A percentile compares a stretch with the other conserved stretches of the same genome.
These are phyloP conservation scores for Drosophila ustulata DNA, from an alignment of 2,888 invertebrate species.

Conservation along the genomic window DNA sequence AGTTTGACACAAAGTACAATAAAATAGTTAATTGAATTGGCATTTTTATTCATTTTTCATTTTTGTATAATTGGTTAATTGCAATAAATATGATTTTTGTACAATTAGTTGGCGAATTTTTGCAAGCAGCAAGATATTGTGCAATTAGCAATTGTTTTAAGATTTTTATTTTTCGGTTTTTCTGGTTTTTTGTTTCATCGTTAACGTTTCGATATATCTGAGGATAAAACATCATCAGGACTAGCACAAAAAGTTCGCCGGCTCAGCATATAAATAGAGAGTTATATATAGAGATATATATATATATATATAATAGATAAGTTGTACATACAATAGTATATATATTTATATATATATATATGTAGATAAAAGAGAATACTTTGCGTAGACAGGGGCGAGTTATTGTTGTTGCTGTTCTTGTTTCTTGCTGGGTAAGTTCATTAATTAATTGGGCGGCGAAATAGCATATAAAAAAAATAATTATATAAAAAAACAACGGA, in stretches of 20 bases:
- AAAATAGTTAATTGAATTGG: conserved; percentile 43
- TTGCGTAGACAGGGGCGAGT: conserved; percentile 58
- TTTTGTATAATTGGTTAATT: conserved; percentile 61
- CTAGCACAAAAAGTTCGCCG: conserved; percentile 73
- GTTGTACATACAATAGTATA: conserved; percentile 60
- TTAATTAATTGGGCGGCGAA: conserved; percentile 54
- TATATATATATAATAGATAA: conserved; percentile 44
- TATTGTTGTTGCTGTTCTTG: background rate
- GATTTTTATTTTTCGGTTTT: conserved; percentile 38
- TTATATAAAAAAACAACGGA: conserved; percentile 50
- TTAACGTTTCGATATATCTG: conserved; percentile 41
- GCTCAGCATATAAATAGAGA: conserved; percentile 68
- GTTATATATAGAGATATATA: conserved; percentile 50
- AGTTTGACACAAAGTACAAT: background rate
- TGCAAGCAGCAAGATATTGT: conserved; percentile 62
- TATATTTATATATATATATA: conserved; percentile 41
- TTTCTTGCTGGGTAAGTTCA: conserved; percentile 32
- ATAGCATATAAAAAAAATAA: conserved; percentile 16
- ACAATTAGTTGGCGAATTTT: conserved; percentile 72
- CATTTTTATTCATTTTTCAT: conserved; percentile 53
- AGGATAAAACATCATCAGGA: conserved; percentile 64
- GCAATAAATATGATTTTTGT: conserved; percentile 66
- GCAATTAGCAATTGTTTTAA: conserved; percentile 55
- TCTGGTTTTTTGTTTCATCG: conserved; percentile 34
- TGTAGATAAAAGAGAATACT: conserved; percentile 69